Evolutionary conservation across 1,140 invertebrate species (phyloP), one percentile per base, ranked within the genome.

Genomic region (Bactericera cockerelli): DNA sequence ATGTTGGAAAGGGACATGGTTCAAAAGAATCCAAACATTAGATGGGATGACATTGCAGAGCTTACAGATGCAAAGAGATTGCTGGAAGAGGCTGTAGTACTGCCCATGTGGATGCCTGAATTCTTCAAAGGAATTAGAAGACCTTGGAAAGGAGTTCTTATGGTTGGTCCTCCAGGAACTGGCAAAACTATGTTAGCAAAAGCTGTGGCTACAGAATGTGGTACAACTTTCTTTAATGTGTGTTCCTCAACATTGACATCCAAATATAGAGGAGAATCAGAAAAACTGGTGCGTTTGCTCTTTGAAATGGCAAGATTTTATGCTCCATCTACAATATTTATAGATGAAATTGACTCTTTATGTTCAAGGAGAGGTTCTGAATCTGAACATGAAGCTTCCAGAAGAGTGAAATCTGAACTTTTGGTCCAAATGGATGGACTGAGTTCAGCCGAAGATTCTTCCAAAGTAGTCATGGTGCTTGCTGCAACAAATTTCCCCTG

Each of bases 291-390:
- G 62, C 78, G 94, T 55, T 75, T 99, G 31, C 75, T 99, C 1
- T 99, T 99, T 76, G 94, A 98, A 79, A 98, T 99, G 93, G 95
- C 95, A 3, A 77, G 95, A 65, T 98, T 97, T 77, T 97, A 99
- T 79, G 94, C 97, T 56, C 97, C 97, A 14, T 94, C 91, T 67
- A 99, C 95, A 39, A 98, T 99, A 66, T 99, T 99, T 73, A 95
- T 99, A 61, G 97, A 99, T 75, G 97, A 99, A 80, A 99, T 99
- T 60, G 97, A 99, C 76, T 97, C 95, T 3, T 74, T 99, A 55
- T 98, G 95, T 73, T 97, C 93, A 1, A 81, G 90, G 63, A 77
- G 97, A 72, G 96, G 95, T 54, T 91, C 89, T 1, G 93, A 97
- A 69, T 91, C 89, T 19, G 97, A 99, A 72, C 95, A 99, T 73